Evolutionary conservation across 2,888 invertebrate genomes (phyloP).

Genomic region (Diaperis boleti): DNA sequence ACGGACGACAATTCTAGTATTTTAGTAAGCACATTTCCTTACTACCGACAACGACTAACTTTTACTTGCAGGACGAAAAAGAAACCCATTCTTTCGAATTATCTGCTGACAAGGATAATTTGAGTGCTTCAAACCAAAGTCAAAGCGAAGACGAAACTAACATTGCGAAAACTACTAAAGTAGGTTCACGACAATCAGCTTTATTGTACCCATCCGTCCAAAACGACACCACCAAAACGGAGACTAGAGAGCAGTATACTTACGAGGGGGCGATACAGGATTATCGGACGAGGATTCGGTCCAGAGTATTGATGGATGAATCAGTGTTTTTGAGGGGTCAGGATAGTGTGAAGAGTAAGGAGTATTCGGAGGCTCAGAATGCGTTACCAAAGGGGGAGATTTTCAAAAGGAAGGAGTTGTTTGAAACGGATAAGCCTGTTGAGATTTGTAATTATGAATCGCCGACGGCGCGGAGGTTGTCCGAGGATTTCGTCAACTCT

Average conservation of each 20-base stretch:
- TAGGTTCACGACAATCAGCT: slow-evolving; percentile 59
- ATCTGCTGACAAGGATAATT: slow-evolving; percentile 56
- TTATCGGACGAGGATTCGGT: slow-evolving; percentile 82
- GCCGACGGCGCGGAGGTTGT: slow-evolving; percentile 67
- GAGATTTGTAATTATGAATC: slow-evolving; percentile 66
- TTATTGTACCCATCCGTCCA: no score
- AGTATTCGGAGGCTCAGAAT: slow-evolving; percentile 58
- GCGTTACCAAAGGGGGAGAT: slow-evolving; percentile 83
- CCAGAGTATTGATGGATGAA: slow-evolving; percentile 62
- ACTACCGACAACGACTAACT: slow-evolving; percentile 13
- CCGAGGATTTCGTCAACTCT: slow-evolving; percentile 75
- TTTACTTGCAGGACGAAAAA: slow-evolving; percentile 57
- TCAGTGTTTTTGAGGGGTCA: slow-evolving; percentile 56
- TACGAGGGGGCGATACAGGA: slow-evolving; percentile 90
- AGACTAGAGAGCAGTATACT: slow-evolving; percentile 84
- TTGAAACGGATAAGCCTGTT: slow-evolving; percentile 76
- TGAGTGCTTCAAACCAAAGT: slow-evolving; percentile 60
- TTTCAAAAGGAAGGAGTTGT: slow-evolving; percentile 84
- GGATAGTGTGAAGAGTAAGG: slow-evolving; percentile 57
- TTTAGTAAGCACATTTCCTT: slow-evolving; percentile 54
- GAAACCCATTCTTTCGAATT: slow-evolving; percentile 55
- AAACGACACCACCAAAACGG: no score
- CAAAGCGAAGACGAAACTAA: slow-evolving; percentile 60
- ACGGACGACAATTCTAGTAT: slow-evolving; percentile 62
- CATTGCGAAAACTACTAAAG: no score